Evolutionary conservation across 2,888 invertebrate species (phyloP), one percentile per base, ranked within the genome.

Genomic region (Rhagium mordax): DNA sequence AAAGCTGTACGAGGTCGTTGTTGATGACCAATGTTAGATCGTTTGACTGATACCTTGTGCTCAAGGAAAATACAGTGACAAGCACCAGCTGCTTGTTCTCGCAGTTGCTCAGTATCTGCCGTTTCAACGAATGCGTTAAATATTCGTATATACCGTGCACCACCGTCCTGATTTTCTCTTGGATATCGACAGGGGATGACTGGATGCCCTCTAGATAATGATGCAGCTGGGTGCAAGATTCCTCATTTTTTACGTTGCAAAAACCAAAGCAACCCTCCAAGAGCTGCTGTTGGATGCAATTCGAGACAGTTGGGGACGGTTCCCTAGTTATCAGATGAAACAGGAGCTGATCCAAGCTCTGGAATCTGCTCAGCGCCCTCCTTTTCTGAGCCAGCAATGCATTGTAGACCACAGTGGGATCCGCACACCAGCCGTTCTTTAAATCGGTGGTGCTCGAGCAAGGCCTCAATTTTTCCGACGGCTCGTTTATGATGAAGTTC

Each of bases 181-280:
- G 91, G 1, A 89, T 86, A 71, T 86, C 82, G 3, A 86, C 81
- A 0, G 89, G 89, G 1, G 91, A 88, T 7, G 90, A 87, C 77
- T 89, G 87, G 24, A 92, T 89, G 16, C 89, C 89, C 82, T 91
- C 91, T 81, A 91, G 86, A 81, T 91, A 92, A 81, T 91, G 91
- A 78, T 88, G 87, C 8, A 90, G 84, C 75, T 90, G 89, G 0
- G 88, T 85, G 65, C 85, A 84, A 3, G 85, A 82, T n/a, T 87
- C 86, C 29, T 87, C 86, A 2, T 79, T 80, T 74, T 83, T 85
- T 24, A 87, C 81, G 70, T 86, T 85, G 71, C 84, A 88, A 51
- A 91, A 86, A 20, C 89, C 89, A 78, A 90, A 91, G 79, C 89
- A 90, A 8, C 91, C 91, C 15, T 89, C 88, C 64, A 91, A 81